These are phyloP conservation scores for Polylopha cassiicola DNA, from an alignment of 2,888 invertebrate genomes.

Conservation along the genomic window DNA sequence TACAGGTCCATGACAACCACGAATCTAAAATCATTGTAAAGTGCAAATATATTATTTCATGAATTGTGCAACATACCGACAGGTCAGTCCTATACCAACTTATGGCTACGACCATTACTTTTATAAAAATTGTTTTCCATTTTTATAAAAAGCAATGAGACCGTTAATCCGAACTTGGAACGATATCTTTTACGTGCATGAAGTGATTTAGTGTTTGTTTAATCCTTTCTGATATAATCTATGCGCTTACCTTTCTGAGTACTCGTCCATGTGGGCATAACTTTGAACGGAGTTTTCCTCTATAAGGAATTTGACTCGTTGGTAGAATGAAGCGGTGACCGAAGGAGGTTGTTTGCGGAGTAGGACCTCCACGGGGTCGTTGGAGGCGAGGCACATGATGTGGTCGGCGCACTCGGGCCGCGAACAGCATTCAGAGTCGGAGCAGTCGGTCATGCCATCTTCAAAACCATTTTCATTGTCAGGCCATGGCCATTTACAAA, in stretches of 20 bases:
- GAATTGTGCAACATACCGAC: conserved; percentile 60
- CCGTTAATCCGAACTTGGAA: conserved; percentile 24
- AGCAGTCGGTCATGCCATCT: conserved; percentile 99
- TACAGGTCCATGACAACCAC: conserved; percentile 65
- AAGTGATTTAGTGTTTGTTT: conserved; percentile 66
- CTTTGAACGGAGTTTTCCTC: conserved; percentile 99
- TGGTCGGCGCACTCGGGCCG: conserved; percentile 91
- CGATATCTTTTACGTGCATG: conserved; percentile 62
- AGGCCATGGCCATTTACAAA: conserved; percentile 55
- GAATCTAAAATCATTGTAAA: conserved; percentile 68
- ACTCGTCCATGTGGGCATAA: conserved; percentile 97
- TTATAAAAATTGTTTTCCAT: conserved; percentile 13
- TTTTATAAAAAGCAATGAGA: conserved; percentile 1
- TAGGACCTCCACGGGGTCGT: conserved; percentile 97
- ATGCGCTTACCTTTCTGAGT: conserved; percentile 96
- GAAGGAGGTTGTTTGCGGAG: conserved; percentile 97
- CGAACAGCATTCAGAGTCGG: conserved; percentile 98
- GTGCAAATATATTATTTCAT: conserved; percentile 64
- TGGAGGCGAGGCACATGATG: conserved; percentile 96
- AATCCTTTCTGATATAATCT: conserved; percentile 32
- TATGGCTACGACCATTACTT: conserved; percentile 57
- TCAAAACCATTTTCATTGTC: conserved; percentile 48
- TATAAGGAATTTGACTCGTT: conserved; percentile 97
- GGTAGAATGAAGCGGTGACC: conserved; percentile 97
- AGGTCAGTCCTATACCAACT: conserved; percentile 57